Percentiles rank a stretch among this genome's conserved stretches.
Conservation (phyloP, 2,113 vertebrate species). For the Sander vitreus region DNA sequence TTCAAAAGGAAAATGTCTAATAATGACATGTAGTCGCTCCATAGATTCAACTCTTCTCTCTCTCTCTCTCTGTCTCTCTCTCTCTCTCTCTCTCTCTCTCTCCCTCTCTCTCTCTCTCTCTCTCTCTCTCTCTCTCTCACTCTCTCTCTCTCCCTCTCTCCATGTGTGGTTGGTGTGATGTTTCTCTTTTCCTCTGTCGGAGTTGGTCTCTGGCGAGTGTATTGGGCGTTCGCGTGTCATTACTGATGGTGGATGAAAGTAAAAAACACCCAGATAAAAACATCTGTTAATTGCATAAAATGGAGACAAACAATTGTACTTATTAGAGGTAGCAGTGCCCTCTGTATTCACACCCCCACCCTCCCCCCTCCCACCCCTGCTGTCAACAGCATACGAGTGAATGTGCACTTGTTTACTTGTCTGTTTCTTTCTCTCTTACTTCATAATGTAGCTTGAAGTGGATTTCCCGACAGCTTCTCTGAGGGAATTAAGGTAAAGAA, state of each 20-base stretch:
- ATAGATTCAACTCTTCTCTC: conserved; percentile 25
- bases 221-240: conserved; percentile 69
- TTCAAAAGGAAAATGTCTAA: conserved; percentile 54
- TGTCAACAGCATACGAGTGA: conserved; percentile 53
- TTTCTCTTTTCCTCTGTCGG: conserved; percentile 69
- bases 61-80: too few species aligned
- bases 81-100: background rate
- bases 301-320: conserved; percentile 73
- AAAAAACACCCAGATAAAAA: conserved; percentile 71
- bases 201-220: conserved; percentile 67
- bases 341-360: conserved; percentile 54
- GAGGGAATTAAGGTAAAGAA: rapidly evolving
- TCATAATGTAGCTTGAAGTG: background rate
- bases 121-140: background rate
- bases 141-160: background rate
- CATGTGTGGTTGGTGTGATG: conserved; percentile 56
- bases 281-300: conserved; percentile 80
- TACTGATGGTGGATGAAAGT: conserved; percentile 76
- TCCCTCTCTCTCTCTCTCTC: background rate
- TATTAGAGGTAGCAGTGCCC: conserved; percentile 69
- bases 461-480: conserved; percentile 21
- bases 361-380: background rate
- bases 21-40: conserved; percentile 62
- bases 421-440: conserved; percentile 15
- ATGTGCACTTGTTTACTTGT: conserved; percentile 31